Base-by-base conservation (phyloP, 2,113 vertebrate genomes). In the Siniperca chuatsi region DNA sequence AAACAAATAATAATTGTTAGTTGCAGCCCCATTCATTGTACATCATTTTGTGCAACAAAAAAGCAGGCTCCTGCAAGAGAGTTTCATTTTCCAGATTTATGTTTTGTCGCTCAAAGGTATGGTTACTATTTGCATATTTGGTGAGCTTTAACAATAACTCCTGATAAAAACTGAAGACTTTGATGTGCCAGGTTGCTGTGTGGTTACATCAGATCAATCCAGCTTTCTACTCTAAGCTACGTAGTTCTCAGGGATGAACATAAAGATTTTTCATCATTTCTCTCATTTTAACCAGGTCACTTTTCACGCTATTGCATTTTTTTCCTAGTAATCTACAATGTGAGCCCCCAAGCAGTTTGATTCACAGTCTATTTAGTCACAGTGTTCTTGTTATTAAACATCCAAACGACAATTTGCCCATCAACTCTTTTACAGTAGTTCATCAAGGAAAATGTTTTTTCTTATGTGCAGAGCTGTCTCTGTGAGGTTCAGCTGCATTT, bases 171-270 rank as follows among this genome's bases (percentile, higher is more conserved):
- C 29, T 1, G 3, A 29, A 57, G 54, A 55, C 91, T 93, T 93
- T 94, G 74, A 91, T 84, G 86, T 88, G 46, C 64, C 92, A 92
- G 80, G 89, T 92, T 94, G 84, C 92, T 65, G 46, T 40, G 61
- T 42, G 71, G 83, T 94, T 94, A 75, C 92, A 71, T 94, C 92
- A 94, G 66, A 89, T 88, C 82, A 78, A 89, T 83, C 76, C 87
- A 83, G 58, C 54, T 65, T 82, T 88, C 81, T 80, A 74, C 69
- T 77, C 61, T 78, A 75, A 62, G 54, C 54, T 60, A 35, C 11
- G 58, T 65, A 79, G 15, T 78, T 88, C 88, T 86, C 75, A 46
- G 64, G 54, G 48, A 75, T 75, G 78, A 79, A 69, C 83, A 42
- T 68, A 40, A 29, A 78, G 48, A 58, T 66, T 86, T 89, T 87